Conservation (phyloP, 30 jellyfish, hydroid and myxozoan genomes). For the Aurelia sp. region DNA sequence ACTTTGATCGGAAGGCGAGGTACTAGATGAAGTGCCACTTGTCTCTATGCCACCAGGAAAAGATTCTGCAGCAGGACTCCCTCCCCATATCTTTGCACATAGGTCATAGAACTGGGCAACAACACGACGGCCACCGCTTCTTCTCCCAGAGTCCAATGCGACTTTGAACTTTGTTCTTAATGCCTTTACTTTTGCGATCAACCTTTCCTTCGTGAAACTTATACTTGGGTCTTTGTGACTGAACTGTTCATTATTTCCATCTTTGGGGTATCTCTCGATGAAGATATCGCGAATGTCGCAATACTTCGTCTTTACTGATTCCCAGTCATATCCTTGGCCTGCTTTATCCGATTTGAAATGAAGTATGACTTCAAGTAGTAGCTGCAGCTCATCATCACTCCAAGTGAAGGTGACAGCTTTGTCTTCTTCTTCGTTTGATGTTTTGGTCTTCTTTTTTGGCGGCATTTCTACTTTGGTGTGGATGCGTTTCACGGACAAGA, state of each 20-base stretch:
- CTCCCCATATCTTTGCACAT: slow-evolving; percentile 7
- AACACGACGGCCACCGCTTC: background rate
- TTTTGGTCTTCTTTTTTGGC: too few relatives aligned
- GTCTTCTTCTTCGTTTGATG: too few relatives aligned
- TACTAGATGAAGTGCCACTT: background rate
- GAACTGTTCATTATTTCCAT: background rate
- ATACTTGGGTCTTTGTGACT: background rate
- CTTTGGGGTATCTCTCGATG: background rate
- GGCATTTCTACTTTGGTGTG: too few relatives aligned
- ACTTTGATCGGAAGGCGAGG: too few relatives aligned
- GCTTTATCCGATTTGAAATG: too few relatives aligned
- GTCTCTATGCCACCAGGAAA: slow-evolving; percentile 6
- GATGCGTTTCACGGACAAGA: too few relatives aligned
- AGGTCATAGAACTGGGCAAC: slow-evolving; percentile 4
- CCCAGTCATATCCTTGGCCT: too few relatives aligned
- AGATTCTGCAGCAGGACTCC: background rate
- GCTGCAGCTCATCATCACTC: too few relatives aligned
- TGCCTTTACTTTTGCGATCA: background rate
- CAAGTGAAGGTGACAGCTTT: too few relatives aligned
- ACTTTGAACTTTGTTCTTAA: slow-evolving; percentile 1
- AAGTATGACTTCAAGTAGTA: too few relatives aligned
- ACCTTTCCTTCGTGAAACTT: background rate
- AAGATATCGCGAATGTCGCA: background rate
- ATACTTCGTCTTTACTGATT: background rate
- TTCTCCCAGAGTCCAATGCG: background rate